phyloP scores from a whole-genome alignment of 1,140 invertebrate species.

The Pseudachorutes palmiensis region DNA sequence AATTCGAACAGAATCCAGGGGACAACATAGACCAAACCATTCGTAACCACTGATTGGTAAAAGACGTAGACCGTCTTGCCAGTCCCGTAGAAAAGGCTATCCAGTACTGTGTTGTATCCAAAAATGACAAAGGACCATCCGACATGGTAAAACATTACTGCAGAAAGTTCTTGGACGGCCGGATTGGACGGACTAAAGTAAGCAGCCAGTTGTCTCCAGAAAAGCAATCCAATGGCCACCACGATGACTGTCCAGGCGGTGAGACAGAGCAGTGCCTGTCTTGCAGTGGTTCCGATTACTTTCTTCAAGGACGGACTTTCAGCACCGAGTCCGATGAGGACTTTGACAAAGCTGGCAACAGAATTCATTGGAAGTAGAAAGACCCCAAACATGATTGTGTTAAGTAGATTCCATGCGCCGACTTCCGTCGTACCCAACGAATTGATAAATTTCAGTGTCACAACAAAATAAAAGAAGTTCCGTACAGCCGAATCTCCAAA shows the following conservation, averaged over 20 bases:
- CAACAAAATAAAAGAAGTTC: slow-evolving; percentile 35
- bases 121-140: slow-evolving; percentile 30
- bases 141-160: slow-evolving; percentile 22
- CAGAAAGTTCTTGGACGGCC: slow-evolving; percentile 22
- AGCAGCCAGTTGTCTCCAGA: slow-evolving; percentile 22
- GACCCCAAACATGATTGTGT: slow-evolving; percentile 29
- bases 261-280: slow-evolving; percentile 13
- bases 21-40: slow-evolving; percentile 25
- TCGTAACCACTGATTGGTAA: slow-evolving; percentile 28
- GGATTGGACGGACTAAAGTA: slow-evolving; percentile 25
- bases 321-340: slow-evolving; percentile 18
- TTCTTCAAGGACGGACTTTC: slow-evolving; percentile 5
- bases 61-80: slow-evolving; percentile 29
- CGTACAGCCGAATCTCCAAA: slow-evolving; percentile 30
- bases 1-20: slow-evolving; percentile 27
- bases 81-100: slow-evolving; percentile 27
- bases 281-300: slow-evolving; percentile 13
- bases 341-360: slow-evolving; percentile 30
- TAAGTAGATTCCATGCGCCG: slow-evolving; percentile 30
- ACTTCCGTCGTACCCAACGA: slow-evolving; percentile 23
- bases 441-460: slow-evolving; percentile 33
- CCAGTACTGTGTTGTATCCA: slow-evolving; percentile 30
- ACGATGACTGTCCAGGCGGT: slow-evolving; percentile 22
- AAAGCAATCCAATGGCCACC: not conserved
- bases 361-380: slow-evolving; percentile 21